Percentiles rank a stretch among this genome's conserved stretches.
Conservation (phyloP, 2,797 vertebrate species). For the Pogoniulus pusillus region DNA sequence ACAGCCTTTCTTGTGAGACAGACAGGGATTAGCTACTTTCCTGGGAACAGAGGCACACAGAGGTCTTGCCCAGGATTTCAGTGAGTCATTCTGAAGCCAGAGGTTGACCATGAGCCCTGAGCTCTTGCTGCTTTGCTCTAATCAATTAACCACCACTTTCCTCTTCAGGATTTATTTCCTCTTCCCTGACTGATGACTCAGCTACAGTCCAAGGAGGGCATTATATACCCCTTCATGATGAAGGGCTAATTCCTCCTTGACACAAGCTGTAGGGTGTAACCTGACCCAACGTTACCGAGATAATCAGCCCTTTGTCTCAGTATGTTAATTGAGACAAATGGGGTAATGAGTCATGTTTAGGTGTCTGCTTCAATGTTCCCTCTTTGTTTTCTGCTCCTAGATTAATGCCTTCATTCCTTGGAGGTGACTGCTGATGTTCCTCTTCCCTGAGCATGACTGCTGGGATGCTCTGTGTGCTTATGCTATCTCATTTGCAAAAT, state of each 20-base stretch:
- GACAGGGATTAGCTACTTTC: background rate
- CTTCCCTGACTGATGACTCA: background rate
- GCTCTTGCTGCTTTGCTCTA: background rate
- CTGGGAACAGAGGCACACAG: background rate
- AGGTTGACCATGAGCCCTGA: background rate
- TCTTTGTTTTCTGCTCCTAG: constrained; percentile 14
- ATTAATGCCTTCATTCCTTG: constrained; percentile 6
- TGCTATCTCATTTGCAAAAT: constrained; percentile 17
- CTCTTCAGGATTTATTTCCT: background rate
- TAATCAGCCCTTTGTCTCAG: constrained; percentile 44
- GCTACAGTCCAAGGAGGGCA: background rate
- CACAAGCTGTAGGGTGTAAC: background rate
- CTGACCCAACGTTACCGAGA: background rate
- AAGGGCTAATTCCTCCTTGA: background rate
- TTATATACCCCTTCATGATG: background rate
- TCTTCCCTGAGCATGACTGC: background rate
- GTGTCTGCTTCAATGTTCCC: constrained; percentile 19
- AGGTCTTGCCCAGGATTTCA: background rate
- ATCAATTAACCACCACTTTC: background rate
- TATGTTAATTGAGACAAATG: constrained; percentile 50
- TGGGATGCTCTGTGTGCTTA: background rate
- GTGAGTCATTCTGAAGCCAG: background rate
- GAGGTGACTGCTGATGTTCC: background rate
- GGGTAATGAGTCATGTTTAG: constrained; percentile 44
- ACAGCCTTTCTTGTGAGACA: background rate